These are phyloP conservation scores for Epinephelus awoara DNA, from an alignment of 2,797 vertebrate genomes.

Conservation along the genomic window DNA sequence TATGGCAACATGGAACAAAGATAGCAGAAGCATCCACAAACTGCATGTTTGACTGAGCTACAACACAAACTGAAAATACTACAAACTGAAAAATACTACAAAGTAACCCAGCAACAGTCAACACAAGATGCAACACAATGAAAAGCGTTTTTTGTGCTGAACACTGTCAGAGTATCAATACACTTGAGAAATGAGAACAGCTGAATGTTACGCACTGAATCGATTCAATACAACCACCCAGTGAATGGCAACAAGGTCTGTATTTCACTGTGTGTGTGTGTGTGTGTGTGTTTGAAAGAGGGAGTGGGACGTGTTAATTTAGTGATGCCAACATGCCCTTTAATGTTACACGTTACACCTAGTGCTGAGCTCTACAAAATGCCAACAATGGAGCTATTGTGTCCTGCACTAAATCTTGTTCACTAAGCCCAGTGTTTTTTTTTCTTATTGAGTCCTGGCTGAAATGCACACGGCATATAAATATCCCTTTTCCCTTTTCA, in stretches of 20 bases:
- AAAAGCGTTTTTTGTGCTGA: conserved; percentile 23
- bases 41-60: conserved; percentile 19
- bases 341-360: conserved; percentile 45
- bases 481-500: conserved; percentile 14
- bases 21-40: conserved; percentile 21
- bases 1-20: conserved; percentile 53
- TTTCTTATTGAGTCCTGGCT: conserved; percentile 25
- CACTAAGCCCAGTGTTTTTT: conserved; percentile 7
- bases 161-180: conserved; percentile 25
- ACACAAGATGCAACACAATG: conserved; percentile 34
- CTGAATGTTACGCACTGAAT: conserved; percentile 22
- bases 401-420: conserved; percentile 36
- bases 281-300: conserved; percentile 33
- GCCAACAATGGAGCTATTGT: conserved; percentile 52
- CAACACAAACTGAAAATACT: conserved; percentile 23
- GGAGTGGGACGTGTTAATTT: conserved; percentile 52
- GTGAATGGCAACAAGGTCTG: conserved; percentile 27
- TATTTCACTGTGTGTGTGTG: conserved; percentile 35
- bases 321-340: conserved; percentile 53
- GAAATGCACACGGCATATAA: conserved; percentile 37
- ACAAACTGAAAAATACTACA: conserved; percentile 23
- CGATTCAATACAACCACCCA: conserved; percentile 23
- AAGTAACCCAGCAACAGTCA: conserved; percentile 27
- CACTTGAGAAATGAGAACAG: conserved; percentile 48
- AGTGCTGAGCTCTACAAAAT: conserved; percentile 48